Percentiles rank a stretch among this genome's conserved stretches.
Evolutionary conservation across 1,140 invertebrate genomes (phyloP).

Genomic region (Notospermus geniculatus): DNA sequence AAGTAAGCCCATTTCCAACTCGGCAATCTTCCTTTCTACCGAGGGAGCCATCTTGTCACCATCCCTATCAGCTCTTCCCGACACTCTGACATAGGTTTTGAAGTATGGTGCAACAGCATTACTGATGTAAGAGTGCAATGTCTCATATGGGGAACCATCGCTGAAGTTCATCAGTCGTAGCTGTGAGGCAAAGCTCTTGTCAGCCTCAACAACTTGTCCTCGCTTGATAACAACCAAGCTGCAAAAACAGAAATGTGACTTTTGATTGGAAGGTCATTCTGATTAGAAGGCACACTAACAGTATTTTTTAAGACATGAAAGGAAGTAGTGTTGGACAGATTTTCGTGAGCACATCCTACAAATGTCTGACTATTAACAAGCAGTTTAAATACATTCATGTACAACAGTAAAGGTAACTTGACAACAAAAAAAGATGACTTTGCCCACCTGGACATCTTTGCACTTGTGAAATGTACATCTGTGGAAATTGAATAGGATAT

Average conservation of each 20-base stretch:
- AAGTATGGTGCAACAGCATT: conserved; percentile 96
- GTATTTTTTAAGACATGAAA: too few species aligned
- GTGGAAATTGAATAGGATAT: conserved; percentile 81
- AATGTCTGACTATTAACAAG: too few species aligned
- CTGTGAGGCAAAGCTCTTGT: conserved; percentile 90
- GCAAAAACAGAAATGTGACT: conserved; percentile 16
- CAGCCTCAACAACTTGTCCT: conserved; percentile 85
- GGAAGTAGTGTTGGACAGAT: too few species aligned
- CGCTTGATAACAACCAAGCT: conserved; percentile 87
- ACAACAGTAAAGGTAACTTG: too few species aligned
- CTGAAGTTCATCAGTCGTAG: conserved; percentile 84
- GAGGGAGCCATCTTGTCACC: conserved; percentile 98
- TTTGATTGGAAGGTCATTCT: too few species aligned
- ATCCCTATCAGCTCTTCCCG: conserved; percentile 90
- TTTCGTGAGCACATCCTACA: too few species aligned
- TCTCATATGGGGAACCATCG: conserved; percentile 96
- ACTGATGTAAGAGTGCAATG: conserved; percentile 90
- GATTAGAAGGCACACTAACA: too few species aligned
- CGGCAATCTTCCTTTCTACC: conserved; percentile 99
- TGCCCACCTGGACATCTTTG: conserved; percentile 78
- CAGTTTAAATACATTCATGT: too few species aligned
- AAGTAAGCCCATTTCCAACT: conserved; percentile 97
- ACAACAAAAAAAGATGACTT: background rate
- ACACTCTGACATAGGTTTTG: conserved; percentile 85
- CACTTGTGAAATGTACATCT: conserved; percentile 86